Evolutionary conservation across 2,888 invertebrate species (phyloP).

Genomic region (Parnassius orleans): DNA sequence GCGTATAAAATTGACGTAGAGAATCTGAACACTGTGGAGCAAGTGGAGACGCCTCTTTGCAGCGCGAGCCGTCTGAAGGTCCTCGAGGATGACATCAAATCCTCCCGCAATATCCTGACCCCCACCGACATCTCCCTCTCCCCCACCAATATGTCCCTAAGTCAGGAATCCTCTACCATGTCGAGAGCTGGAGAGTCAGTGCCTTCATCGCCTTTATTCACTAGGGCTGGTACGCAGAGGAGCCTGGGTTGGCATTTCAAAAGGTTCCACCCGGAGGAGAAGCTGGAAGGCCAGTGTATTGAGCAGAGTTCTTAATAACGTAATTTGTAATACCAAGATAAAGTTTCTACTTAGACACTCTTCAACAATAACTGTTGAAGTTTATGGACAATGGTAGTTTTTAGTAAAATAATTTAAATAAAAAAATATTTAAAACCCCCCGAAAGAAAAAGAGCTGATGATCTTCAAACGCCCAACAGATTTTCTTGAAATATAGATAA

Average conservation of each 20-base stretch:
- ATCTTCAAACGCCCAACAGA: too few relatives aligned
- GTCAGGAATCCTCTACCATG: conserved; percentile 46
- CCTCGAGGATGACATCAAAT: conserved; percentile 60
- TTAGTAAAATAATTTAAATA: too few relatives aligned
- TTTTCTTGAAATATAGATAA: too few relatives aligned
- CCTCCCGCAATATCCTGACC: conserved; percentile 48
- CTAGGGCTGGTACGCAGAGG: conserved; percentile 52
- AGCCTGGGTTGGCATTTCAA: conserved; percentile 68
- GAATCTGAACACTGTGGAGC: conserved; percentile 83
- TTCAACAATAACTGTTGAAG: too few relatives aligned
- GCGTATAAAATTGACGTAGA: conserved; percentile 83
- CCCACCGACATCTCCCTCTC: conserved; percentile 45
- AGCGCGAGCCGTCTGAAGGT: conserved; percentile 85
- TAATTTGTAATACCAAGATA: too few relatives aligned
- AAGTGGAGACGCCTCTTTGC: conserved; percentile 87
- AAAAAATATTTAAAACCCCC: too few relatives aligned
- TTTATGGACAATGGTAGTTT: too few relatives aligned
- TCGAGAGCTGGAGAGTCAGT: conserved; percentile 48
- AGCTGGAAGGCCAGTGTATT: conserved; percentile 35
- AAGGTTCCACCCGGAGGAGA: conserved; percentile 51
- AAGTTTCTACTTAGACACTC: too few relatives aligned
- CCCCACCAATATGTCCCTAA: conserved; percentile 49
- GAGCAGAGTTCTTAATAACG: conserved; percentile 21
- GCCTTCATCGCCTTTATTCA: conserved; percentile 53
- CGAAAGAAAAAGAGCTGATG: too few relatives aligned